Base-by-base conservation (phyloP, 2,113 vertebrate genomes). In the Alouatta palliata region DNA sequence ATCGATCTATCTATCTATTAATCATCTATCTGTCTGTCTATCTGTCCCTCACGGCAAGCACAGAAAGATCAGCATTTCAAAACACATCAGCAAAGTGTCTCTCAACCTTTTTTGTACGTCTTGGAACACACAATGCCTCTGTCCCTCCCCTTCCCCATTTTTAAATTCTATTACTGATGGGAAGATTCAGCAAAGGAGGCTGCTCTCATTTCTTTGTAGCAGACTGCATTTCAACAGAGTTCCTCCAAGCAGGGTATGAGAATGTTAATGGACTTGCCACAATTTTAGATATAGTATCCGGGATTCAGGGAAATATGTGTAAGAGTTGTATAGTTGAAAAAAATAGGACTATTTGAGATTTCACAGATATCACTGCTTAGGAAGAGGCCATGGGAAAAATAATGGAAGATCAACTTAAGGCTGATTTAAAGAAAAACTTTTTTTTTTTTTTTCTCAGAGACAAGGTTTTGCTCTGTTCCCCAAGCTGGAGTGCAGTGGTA, bases 381-480 rank as follows among this genome's bases (percentile, higher is more conserved):
- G 45, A 91, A 95, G 81, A 83, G 21, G 21, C 49, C 56, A 66
- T 37, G 45, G 61, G 40, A 23, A 40, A 30, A 43, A 6, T 21
- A 54, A 75, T 56, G 83, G 32, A 73, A 30, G 56, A 37, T 76
- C 35, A 91, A 82, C 27, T 91, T 79, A 43, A 91, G 37, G 35
- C 12, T 35, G 16, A 97, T 49, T 87, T 66, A 84, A 88, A 80
- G 73, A 79, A 52, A 97, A 93, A 64, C 61, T 64, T 14, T 64
- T 30, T 52, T 16, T 52, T 64, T 61, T 23, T 56, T 27, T 61
- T 61, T 61, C 4, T 30, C 12, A 64, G 61, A 12, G 61, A 64
- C 25, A 27, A 64, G 27, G 61, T 64, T 64, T 64, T 64, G 61
- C 61, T 64, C 27, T 64, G 27, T 5, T 1, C 11, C 12, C 12